Conservation (phyloP, 2,888 invertebrate species). For the Nomada flava region DNA sequence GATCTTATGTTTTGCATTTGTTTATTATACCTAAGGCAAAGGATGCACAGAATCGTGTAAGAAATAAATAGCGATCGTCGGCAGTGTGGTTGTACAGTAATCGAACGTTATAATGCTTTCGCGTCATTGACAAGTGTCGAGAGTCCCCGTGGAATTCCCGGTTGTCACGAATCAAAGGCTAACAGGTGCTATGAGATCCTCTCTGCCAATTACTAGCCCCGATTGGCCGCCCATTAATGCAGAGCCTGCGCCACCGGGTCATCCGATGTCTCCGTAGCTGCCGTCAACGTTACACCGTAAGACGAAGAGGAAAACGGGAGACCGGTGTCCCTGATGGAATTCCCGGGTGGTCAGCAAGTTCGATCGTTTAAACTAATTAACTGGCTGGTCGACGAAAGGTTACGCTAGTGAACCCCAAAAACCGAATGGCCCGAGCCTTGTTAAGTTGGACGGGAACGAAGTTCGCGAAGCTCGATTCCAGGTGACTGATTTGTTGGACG, state of each 20-base stretch:
- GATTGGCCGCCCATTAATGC: conserved; percentile 57
- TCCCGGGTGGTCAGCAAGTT: conserved; percentile 9
- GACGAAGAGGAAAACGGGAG: conserved; percentile 25
- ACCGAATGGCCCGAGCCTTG: conserved; percentile 13
- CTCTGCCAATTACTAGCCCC: conserved; percentile 48
- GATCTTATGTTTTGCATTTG: too few relatives aligned
- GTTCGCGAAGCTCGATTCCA: background rate
- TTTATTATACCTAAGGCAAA: too few relatives aligned
- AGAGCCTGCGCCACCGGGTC: conserved; percentile 25
- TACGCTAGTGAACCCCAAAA: background rate
- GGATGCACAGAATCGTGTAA: background rate
- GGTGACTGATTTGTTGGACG: background rate
- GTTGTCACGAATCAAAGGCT: conserved; percentile 57
- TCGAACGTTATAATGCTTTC: conserved; percentile 61
- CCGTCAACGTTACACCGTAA: background rate
- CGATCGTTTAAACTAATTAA: conserved; percentile 54
- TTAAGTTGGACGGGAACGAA: background rate
- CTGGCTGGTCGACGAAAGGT: conserved; percentile 16
- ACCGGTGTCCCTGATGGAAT: conserved; percentile 4
- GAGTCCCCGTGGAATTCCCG: conserved; percentile 1
- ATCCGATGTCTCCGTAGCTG: conserved; percentile 5
- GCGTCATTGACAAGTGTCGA: conserved; percentile 60
- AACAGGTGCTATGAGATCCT: conserved; percentile 35
- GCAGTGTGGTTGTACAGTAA: conserved; percentile 28
- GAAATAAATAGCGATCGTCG: conserved; percentile 48